Conservation (phyloP, 1,140 invertebrate species). For the Drosophila prosaltans region DNA sequence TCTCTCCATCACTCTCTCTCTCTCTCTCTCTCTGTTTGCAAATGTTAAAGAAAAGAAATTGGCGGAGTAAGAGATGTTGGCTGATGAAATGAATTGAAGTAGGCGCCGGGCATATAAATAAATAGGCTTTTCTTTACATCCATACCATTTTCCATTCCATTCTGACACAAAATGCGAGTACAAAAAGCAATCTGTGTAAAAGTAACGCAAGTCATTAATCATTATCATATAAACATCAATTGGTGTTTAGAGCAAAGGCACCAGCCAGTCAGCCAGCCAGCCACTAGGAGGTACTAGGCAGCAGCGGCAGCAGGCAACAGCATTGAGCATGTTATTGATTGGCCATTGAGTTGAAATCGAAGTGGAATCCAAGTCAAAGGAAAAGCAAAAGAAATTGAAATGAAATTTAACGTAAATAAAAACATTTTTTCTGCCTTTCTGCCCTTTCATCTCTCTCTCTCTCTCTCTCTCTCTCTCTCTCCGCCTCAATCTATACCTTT, state of each 20-base stretch:
- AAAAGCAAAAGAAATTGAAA: constrained; percentile 58
- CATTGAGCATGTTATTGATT: constrained; percentile 57
- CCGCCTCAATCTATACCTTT: background rate
- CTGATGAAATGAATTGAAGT: constrained; percentile 14
- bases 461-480: background rate
- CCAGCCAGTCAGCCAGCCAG: constrained; percentile 23
- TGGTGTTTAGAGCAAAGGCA: constrained; percentile 61
- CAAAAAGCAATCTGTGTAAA: constrained; percentile 62
- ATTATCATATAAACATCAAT: constrained; percentile 78
- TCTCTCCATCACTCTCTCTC: background rate
- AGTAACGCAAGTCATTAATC: constrained; percentile 68
- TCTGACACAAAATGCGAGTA: constrained; percentile 11
- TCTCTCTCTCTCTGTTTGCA: background rate
- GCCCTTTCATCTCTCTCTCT: constrained; percentile 1
- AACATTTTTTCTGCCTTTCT: constrained; percentile 26
- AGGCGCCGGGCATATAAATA: constrained; percentile 60
- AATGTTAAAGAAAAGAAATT: background rate
- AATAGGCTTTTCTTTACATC: constrained; percentile 37
- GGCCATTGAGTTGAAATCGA: constrained; percentile 51
- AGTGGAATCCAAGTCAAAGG: constrained; percentile 35
- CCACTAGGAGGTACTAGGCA: constrained; percentile 29
- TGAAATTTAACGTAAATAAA: constrained; percentile 65
- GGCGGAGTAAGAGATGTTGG: background rate
- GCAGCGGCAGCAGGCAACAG: constrained; percentile 9
- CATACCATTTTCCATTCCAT: constrained; percentile 10